phyloP scores from a whole-genome alignment of 2,888 invertebrate species.

The Stictocephala bisonia region DNA sequence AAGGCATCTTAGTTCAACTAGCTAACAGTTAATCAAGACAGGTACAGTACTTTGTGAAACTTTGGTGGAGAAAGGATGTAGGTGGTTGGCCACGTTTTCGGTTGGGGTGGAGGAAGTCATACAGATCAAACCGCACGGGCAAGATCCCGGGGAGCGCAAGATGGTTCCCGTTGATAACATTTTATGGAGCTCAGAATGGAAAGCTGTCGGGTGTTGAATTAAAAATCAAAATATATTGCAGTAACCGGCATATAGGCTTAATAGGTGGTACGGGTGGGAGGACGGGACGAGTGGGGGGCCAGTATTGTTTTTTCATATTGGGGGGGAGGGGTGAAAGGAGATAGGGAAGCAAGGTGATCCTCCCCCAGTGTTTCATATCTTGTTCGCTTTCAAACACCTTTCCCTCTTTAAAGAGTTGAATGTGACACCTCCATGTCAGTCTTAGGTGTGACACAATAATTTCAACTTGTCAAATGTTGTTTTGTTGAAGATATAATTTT shows the following conservation, averaged over 20 bases:
- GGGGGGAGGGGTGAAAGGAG: not conserved
- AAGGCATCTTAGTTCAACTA: too few relatives aligned
- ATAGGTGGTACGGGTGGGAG: conserved; percentile 3
- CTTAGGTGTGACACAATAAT: too few relatives aligned
- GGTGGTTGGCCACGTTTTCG: too few relatives aligned
- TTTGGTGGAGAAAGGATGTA: too few relatives aligned
- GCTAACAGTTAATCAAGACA: too few relatives aligned
- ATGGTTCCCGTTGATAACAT: conserved; percentile 36
- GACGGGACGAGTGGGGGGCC: too few relatives aligned
- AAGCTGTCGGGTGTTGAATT: conserved; percentile 47
- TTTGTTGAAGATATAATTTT: too few relatives aligned
- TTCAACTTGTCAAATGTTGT: too few relatives aligned
- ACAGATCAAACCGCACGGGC: conserved; percentile 20
- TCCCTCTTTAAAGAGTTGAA: not conserved
- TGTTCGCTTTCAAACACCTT: not conserved
- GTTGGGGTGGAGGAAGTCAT: conserved; percentile 4
- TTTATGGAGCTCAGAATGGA: conserved; percentile 39
- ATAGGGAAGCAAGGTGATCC: not conserved
- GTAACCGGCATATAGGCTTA: conserved; percentile 40
- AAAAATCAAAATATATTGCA: conserved; percentile 48
- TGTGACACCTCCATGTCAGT: too few relatives aligned
- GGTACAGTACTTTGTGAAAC: too few relatives aligned
- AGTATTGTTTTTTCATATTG: conserved; percentile 39
- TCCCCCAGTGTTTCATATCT: not conserved
- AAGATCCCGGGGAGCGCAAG: conserved; percentile 4